These are phyloP conservation scores for Calcarius ornatus DNA, from an alignment of 2,113 vertebrate genomes.

Conservation along the genomic window DNA sequence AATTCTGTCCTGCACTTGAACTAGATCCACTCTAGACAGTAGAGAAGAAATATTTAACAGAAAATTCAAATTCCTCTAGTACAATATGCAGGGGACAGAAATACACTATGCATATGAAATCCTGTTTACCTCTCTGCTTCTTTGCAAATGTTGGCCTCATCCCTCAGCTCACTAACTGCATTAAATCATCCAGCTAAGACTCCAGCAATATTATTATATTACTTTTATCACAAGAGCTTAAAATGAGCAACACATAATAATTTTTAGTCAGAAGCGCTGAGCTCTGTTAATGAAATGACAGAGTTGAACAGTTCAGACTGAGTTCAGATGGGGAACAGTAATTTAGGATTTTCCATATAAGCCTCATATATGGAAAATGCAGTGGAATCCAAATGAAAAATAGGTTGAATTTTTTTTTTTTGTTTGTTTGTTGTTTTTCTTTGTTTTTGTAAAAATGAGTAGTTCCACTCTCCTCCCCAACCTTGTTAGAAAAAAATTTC, in stretches of 20 bases:
- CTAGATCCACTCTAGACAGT: not conserved
- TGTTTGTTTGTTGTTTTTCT: no score
- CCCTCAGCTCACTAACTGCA: not conserved
- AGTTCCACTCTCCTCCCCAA: not conserved
- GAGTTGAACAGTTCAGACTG: slow-evolving; percentile 11
- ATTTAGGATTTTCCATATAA: not conserved
- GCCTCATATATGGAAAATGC: not conserved
- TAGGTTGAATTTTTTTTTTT: not conserved
- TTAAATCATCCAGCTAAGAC: slow-evolving; percentile 20
- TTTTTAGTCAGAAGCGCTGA: slow-evolving; percentile 13
- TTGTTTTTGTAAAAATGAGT: not conserved
- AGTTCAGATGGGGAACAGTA: slow-evolving; percentile 8
- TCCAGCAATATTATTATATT: slow-evolving; percentile 12
- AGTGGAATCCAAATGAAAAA: not conserved
- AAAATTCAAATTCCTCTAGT: not conserved
- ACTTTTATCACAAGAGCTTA: slow-evolving; percentile 28
- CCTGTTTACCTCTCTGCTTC: not conserved
- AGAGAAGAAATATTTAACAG: not conserved
- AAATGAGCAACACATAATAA: not conserved
- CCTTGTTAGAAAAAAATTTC: not conserved
- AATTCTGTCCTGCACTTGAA: not conserved
- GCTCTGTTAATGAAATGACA: slow-evolving; percentile 17
- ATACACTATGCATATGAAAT: not conserved
- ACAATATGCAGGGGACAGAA: not conserved
- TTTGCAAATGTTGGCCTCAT: not conserved